A percentile compares a stretch with the other conserved stretches of the same genome.
Conservation (phyloP, 2,888 invertebrate species). For the Drosophila birchii region DNA sequence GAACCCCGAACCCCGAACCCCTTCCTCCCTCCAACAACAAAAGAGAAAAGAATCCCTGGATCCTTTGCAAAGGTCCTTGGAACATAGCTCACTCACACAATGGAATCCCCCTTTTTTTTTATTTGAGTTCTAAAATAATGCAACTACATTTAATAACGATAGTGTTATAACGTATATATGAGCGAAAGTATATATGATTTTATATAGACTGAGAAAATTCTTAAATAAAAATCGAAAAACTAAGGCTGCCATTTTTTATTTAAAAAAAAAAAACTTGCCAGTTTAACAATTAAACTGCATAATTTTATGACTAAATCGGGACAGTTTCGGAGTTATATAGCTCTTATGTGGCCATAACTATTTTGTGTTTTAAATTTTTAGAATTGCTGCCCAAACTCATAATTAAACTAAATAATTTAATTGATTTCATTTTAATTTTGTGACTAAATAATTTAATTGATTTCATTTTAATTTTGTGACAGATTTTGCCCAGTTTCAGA, state of each 20-base stretch:
- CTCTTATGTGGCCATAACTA: no score
- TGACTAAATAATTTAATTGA: no score
- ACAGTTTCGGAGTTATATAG: not conserved
- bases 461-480: not conserved
- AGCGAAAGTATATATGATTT: conserved; percentile 66
- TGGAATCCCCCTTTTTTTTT: conserved; percentile 40
- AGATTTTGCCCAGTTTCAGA: not conserved
- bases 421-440: not conserved
- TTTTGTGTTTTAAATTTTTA: no score
- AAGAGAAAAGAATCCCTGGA: not conserved
- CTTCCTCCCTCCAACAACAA: conserved; percentile 6
- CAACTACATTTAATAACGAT: conserved; percentile 54
- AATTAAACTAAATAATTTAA: no score
- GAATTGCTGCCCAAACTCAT: no score
- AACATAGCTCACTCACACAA: conserved; percentile 10
- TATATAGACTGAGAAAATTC: conserved; percentile 81
- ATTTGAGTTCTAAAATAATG: conserved; percentile 54
- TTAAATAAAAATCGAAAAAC: conserved; percentile 71
- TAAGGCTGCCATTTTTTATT: not conserved
- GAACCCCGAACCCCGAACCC: not conserved
- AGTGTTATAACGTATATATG: conserved; percentile 53
- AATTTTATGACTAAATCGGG: not conserved
- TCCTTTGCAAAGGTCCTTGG: conserved; percentile 5
- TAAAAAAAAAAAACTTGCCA: not conserved
- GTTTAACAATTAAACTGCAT: not conserved